Evolutionary conservation across 2,113 vertebrate species (phyloP), one percentile per base, ranked within the genome.

Genomic region (Oryzias celebensis): DNA sequence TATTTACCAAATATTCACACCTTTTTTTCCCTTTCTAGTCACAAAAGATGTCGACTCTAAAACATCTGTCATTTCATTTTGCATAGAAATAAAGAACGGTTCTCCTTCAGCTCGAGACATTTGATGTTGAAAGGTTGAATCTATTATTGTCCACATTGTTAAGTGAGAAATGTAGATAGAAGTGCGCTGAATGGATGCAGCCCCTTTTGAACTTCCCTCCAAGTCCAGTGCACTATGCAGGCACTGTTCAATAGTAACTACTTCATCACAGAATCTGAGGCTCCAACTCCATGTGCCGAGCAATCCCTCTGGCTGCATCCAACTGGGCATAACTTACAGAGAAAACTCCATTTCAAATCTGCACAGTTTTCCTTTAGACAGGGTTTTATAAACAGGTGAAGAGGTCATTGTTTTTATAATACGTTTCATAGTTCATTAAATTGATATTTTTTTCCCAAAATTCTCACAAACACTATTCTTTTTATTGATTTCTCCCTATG

Each of bases 241-340:
- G 61, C 68, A 65, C 61, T 73, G 69, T 80, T 86, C 85, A 87
- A 87, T 81, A 83, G 79, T 24, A 12, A 78, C 76, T 79, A 83
- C 77, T 84, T 78, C 62, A 82, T 55, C 65, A 69, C 77, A 57
- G 75, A 83, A 85, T 85, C 68, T 43, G 53, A 79, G 67, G 71
- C 71, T 72, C 84, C 87, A 77, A 71, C 71, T 72, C 84, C 87
- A 77, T 69, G 56, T 3, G 61, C 76, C 74, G 70, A 63, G 58
- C 61, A 85, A 75, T 78, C 78, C 83, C 78, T 83, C 82, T 82
- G 78, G 58, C 80, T 83, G 62, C 31, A 68, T 86, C 83, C 78
- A 65, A 52, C n/a, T 3, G 73, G 83, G 70, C 65, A 65, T 46
- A 31, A 73, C 66, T 77, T 77, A 28, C 3, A 67, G 70, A 86